phyloP scores from a whole-genome alignment of 2,113 vertebrate genomes.

The Pelecanoides urinatrix region DNA sequence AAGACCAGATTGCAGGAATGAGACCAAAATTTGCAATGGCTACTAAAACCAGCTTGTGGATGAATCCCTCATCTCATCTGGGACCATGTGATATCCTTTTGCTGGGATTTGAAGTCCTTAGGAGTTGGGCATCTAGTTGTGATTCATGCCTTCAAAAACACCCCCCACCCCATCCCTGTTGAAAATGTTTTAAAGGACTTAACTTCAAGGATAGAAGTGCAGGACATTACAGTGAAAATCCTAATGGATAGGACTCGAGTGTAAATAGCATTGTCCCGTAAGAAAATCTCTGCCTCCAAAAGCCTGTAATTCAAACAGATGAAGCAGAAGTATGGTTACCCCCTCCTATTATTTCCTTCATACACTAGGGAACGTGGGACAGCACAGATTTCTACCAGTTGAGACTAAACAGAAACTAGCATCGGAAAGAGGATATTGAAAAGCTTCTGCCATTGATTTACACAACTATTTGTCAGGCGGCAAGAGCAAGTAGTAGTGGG shows the following conservation, averaged over 20 bases:
- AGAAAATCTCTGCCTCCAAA: neutral
- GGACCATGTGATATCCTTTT: neutral
- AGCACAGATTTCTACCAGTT: neutral
- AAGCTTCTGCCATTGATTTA: neutral
- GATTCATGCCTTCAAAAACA: neutral
- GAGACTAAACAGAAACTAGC: neutral
- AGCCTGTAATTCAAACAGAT: neutral
- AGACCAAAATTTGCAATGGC: neutral
- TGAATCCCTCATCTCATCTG: neutral
- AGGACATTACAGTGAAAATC: neutral
- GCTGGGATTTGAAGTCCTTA: neutral
- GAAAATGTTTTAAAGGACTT: neutral
- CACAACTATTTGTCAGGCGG: neutral
- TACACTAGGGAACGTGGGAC: no score
- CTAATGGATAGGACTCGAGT: neutral
- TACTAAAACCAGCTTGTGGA: neutral
- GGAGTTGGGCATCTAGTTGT: neutral
- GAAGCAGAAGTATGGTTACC: neutral
- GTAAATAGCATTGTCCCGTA: accelerated
- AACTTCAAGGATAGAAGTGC: neutral
- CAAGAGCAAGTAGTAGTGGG: accelerated
- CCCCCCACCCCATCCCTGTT: accelerated
- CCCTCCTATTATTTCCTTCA: accelerated
- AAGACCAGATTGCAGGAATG: neutral
- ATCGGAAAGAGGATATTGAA: no score